Conservation (phyloP, 2,113 vertebrate genomes). For the Nannospalax galili region DNA sequence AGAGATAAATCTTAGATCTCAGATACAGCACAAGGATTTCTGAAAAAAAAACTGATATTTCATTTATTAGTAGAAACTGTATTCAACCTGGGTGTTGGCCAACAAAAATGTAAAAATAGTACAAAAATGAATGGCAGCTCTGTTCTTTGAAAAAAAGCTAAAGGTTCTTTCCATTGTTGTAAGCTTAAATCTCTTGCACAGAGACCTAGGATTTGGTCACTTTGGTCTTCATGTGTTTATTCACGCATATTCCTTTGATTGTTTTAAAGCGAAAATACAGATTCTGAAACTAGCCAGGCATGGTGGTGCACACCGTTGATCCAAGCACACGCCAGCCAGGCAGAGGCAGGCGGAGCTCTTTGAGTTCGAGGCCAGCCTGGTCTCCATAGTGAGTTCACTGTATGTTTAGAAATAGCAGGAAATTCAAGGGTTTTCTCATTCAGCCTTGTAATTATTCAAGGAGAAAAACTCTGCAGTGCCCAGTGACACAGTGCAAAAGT, state of each 20-base stretch:
- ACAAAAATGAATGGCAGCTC: not conserved
- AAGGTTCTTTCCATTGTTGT: not conserved
- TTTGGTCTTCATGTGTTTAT: not conserved
- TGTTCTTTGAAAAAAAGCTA: not conserved
- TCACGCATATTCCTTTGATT: not conserved
- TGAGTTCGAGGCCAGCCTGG: too few species aligned
- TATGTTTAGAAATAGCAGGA: slow-evolving; percentile 24
- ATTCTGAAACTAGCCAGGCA: not conserved
- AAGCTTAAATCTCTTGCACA: not conserved
- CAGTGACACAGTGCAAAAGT: not conserved
- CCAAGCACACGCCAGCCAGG: too few species aligned
- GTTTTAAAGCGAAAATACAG: not conserved
- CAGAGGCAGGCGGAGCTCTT: too few species aligned
- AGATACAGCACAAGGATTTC: not conserved
- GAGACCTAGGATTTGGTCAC: not conserved
- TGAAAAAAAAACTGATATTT: not conserved
- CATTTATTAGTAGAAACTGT: not conserved
- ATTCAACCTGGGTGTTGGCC: not conserved
- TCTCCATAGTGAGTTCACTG: too few species aligned
- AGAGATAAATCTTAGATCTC: slow-evolving; percentile 14
- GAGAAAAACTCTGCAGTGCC: not conserved
- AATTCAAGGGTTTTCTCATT: not conserved
- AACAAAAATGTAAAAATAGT: not conserved
- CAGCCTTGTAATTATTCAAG: not conserved
- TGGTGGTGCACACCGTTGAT: too few species aligned